phyloP scores from a whole-genome alignment of 2,888 invertebrate genomes.

The Caenorhabditis becei region DNA sequence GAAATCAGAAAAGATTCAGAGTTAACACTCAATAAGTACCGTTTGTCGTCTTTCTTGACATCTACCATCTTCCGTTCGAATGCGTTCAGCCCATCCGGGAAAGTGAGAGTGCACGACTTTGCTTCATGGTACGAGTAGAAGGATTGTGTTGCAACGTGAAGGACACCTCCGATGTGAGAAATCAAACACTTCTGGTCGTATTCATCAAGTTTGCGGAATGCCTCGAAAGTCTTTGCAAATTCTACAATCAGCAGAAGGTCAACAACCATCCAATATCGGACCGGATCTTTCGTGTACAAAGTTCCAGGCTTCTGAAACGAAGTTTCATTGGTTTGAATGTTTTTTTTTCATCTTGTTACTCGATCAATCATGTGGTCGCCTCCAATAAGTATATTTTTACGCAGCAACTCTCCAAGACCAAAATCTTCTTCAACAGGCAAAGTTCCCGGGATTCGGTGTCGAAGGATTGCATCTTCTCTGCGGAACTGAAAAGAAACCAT shows the following conservation, averaged over 20 bases:
- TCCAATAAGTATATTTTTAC: conserved; percentile 30
- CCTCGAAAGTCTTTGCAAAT: conserved; percentile 70
- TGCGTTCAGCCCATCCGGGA: conserved; percentile 69
- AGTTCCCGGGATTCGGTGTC: conserved; percentile 27
- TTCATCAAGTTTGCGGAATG: conserved; percentile 59
- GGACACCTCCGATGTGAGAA: conserved; percentile 65
- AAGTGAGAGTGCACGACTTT: conserved; percentile 60
- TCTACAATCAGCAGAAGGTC: conserved; percentile 69
- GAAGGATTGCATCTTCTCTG: conserved; percentile 51
- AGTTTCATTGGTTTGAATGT: background rate
- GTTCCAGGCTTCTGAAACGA: conserved; percentile 48
- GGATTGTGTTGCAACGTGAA: conserved; percentile 66
- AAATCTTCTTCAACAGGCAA: conserved; percentile 52
- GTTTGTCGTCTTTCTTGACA: conserved; percentile 46
- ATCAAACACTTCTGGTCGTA: conserved; percentile 65
- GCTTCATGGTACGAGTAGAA: conserved; percentile 67
- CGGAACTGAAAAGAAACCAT: conserved; percentile 60
- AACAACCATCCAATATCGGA: conserved; percentile 72
- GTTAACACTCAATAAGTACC: conserved; percentile 4
- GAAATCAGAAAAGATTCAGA: conserved; percentile 9
- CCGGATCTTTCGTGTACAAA: conserved; percentile 53
- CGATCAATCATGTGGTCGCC: conserved; percentile 30
- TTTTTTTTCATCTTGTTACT: background rate
- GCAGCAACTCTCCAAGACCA: conserved; percentile 36
- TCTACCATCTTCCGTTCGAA: conserved; percentile 46